phyloP scores from a whole-genome alignment of 2,113 vertebrate genomes.

The Spermophilus dauricus region DNA sequence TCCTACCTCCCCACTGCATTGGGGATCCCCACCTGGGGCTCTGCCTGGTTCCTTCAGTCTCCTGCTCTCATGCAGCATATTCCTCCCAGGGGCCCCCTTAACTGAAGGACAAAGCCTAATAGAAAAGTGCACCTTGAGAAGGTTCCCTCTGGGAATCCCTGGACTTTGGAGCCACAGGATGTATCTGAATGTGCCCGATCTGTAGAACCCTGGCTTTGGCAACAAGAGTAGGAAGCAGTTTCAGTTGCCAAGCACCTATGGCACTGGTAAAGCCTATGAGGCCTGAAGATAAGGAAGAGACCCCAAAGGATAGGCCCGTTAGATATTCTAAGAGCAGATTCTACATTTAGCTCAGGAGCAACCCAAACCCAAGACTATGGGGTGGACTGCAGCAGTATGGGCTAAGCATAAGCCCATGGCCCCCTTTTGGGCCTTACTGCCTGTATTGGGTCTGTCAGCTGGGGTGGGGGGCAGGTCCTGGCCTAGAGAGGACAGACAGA shows the following conservation, averaged over 20 bases:
- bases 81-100: not conserved
- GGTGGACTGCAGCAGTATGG: not conserved
- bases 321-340: not conserved
- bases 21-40: no score
- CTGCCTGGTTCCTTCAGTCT: not conserved
- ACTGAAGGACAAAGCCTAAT: not conserved
- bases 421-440: not conserved
- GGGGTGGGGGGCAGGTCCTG: not conserved
- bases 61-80: not conserved
- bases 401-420: not conserved
- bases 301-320: not conserved
- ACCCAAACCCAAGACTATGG: fast-evolving
- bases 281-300: not conserved
- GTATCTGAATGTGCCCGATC: no score
- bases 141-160: not conserved
- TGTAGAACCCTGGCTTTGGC: not conserved
- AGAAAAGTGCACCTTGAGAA: not conserved
- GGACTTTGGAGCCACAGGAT: not conserved
- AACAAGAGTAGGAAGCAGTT: not conserved
- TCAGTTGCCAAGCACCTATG: not conserved
- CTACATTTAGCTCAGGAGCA: not conserved
- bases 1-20: not conserved
- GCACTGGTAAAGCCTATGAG: not conserved
- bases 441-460: not conserved
- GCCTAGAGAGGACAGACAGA: not conserved